Evolutionary conservation across 64 coral and sea anemone species (phyloP).

Genomic region (Montipora foliosa): DNA sequence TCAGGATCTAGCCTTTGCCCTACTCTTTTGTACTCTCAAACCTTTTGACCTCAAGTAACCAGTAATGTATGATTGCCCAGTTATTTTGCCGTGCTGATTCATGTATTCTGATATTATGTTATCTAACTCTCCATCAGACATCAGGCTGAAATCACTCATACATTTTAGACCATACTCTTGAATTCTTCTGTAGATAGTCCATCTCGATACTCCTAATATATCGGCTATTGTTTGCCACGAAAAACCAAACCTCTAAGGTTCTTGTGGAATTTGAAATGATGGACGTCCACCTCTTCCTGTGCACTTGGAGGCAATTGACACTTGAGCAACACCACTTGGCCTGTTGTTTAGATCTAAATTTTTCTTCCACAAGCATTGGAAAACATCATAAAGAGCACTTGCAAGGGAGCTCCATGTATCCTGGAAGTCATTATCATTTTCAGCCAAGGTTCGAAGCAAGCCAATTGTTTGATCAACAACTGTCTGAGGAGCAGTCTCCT

Average conservation of each 20-base stretch:
- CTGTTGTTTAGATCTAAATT: conserved; percentile 38
- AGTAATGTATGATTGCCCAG: conserved; percentile 31
- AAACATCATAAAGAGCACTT: conserved; percentile 57
- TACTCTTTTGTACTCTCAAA: conserved; percentile 32
- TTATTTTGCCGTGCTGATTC: conserved; percentile 6
- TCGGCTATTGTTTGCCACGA: neutral
- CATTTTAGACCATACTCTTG: conserved; percentile 31
- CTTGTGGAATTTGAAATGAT: conserved; percentile 61
- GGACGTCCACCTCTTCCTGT: conserved; percentile 62
- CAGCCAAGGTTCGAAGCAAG: conserved; percentile 48
- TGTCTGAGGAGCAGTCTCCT: conserved; percentile 41
- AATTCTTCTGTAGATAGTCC: conserved; percentile 60
- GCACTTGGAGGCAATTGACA: conserved; percentile 22
- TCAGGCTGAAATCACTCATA: conserved; percentile 44
- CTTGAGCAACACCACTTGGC: neutral
- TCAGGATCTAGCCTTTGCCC: neutral
- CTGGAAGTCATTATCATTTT: conserved; percentile 56
- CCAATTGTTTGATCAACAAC: neutral
- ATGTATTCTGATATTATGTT: conserved; percentile 41
- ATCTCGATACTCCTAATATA: conserved; percentile 52
- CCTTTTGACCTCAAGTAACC: conserved; percentile 24
- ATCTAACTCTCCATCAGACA: conserved; percentile 54
- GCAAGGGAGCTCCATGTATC: conserved; percentile 33
- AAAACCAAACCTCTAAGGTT: conserved; percentile 64
- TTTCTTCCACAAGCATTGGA: conserved; percentile 23